Percentiles rank a stretch among this genome's conserved stretches.
These are phyloP conservation scores for Anguilla japonica DNA, from an alignment of 2,113 vertebrate genomes.

Conservation along the genomic window DNA sequence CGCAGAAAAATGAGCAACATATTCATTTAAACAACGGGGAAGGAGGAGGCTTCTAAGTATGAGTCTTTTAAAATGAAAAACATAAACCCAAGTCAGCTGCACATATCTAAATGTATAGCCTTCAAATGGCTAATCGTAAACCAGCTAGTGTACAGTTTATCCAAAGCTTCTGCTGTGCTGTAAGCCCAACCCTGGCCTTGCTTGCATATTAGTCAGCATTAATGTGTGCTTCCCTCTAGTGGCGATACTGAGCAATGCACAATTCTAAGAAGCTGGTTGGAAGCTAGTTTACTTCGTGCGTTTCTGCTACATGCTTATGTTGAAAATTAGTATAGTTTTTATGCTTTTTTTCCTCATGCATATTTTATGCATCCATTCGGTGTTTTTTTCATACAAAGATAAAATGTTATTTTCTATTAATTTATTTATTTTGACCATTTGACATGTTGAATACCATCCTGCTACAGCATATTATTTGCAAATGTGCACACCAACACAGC, in stretches of 20 bases:
- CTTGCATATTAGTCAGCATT: not conserved
- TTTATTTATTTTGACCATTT: not conserved
- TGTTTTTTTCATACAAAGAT: not conserved
- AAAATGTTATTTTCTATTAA: too few species aligned
- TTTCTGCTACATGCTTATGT: not conserved
- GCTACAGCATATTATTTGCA: too few species aligned
- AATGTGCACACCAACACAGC: not conserved
- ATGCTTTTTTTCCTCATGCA: not conserved
- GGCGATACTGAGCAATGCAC: constrained; percentile 8
- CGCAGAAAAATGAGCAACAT: not conserved
- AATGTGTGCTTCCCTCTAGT: constrained; percentile 22
- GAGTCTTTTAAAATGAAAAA: not conserved
- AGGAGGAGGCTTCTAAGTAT: not conserved
- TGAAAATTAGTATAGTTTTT: not conserved
- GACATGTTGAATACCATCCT: not conserved
- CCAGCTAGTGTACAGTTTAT: not conserved
- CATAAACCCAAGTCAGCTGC: not conserved
- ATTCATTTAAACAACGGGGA: not conserved
- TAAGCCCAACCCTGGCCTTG: not conserved
- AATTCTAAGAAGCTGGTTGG: not conserved
- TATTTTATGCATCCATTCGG: not conserved
- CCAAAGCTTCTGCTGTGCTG: not conserved
- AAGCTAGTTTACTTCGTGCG: not conserved
- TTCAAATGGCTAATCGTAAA: not conserved
- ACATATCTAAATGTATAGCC: not conserved